phyloP scores from a whole-genome alignment of 2,888 invertebrate genomes.

The Ypsolopha sequella region DNA sequence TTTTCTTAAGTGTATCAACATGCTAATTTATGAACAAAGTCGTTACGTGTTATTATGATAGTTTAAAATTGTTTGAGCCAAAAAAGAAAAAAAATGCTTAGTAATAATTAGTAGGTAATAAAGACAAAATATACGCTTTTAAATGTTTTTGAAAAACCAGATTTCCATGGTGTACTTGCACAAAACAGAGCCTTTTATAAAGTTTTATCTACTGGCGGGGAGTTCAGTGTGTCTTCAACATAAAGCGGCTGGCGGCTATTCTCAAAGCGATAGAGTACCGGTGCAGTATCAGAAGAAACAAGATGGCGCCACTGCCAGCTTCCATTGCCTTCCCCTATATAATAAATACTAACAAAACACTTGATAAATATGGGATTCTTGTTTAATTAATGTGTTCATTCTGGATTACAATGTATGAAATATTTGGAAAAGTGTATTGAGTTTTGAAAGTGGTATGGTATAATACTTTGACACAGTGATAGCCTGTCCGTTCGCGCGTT shows the following conservation, averaged over 20 bases:
- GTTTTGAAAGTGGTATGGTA: background rate
- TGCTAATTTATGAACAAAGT: constrained; percentile 38
- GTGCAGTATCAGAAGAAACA: constrained; percentile 22
- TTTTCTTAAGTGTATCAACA: constrained; percentile 21
- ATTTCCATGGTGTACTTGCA: background rate
- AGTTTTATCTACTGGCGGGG: background rate
- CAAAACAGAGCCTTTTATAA: background rate
- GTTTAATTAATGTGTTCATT: background rate
- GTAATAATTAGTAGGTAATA: background rate
- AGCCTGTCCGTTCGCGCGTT: too few species aligned
- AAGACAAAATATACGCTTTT: background rate
- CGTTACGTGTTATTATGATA: constrained; percentile 11
- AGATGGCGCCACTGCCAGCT: constrained; percentile 20
- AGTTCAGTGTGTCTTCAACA: constrained; percentile 8
- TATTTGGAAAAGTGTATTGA: background rate
- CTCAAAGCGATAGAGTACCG: constrained; percentile 19
- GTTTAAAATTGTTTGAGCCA: background rate
- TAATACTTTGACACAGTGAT: too few species aligned
- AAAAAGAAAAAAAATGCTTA: background rate
- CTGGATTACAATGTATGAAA: background rate
- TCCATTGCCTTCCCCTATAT: too few species aligned
- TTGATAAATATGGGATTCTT: too few species aligned
- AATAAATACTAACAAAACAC: too few species aligned
- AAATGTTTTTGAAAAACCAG: too few species aligned
- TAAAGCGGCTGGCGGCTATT: constrained; percentile 23